Evolutionary conservation across 2,888 invertebrate genomes (phyloP).

Genomic region (Drosophila quinaria): DNA sequence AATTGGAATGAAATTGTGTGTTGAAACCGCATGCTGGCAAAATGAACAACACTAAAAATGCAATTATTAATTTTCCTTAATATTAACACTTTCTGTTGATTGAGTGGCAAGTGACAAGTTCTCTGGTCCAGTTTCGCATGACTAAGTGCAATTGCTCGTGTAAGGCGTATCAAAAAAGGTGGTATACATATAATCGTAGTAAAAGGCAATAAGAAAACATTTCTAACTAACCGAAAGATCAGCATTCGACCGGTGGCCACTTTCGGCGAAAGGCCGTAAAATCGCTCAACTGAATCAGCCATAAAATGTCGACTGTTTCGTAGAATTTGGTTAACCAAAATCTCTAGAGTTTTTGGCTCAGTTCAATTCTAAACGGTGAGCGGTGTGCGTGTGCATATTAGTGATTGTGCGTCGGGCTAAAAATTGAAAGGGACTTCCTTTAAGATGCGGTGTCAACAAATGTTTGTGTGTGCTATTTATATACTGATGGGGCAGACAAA

Average conservation of each 20-base stretch:
- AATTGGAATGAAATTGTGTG: slow-evolving; percentile 4
- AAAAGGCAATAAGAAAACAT: slow-evolving; percentile 56
- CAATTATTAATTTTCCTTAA: slow-evolving; percentile 12
- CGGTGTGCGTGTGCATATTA: slow-evolving; percentile 40
- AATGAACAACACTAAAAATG: slow-evolving; percentile 4
- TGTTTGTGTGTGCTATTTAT: slow-evolving; percentile 49
- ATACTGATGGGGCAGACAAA: slow-evolving; percentile 40
- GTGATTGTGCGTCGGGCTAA: slow-evolving; percentile 1
- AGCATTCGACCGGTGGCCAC: slow-evolving; percentile 44
- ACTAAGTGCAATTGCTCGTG: slow-evolving; percentile 26
- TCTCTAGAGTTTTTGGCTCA: slow-evolving; percentile 39
- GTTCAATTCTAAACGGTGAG: slow-evolving; percentile 69
- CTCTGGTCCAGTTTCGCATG: slow-evolving; percentile 48
- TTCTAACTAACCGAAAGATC: slow-evolving; percentile 33
- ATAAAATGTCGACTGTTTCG: slow-evolving; percentile 70
- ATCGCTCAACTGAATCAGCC: slow-evolving; percentile 72
- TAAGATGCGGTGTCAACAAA: slow-evolving; percentile 57
- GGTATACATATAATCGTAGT: slow-evolving; percentile 24
- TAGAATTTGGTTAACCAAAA: slow-evolving; percentile 61
- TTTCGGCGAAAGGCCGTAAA: slow-evolving; percentile 74
- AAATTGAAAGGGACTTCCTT: slow-evolving; percentile 26
- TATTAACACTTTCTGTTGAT: slow-evolving; percentile 10
- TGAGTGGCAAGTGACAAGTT: slow-evolving; percentile 31
- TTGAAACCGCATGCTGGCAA: slow-evolving; percentile 7
- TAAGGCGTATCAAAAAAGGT: slow-evolving; percentile 9